Percentiles rank a stretch among this genome's conserved stretches.
phyloP scores from a whole-genome alignment of 2,113 vertebrate genomes.

The Callithrix jacchus region DNA sequence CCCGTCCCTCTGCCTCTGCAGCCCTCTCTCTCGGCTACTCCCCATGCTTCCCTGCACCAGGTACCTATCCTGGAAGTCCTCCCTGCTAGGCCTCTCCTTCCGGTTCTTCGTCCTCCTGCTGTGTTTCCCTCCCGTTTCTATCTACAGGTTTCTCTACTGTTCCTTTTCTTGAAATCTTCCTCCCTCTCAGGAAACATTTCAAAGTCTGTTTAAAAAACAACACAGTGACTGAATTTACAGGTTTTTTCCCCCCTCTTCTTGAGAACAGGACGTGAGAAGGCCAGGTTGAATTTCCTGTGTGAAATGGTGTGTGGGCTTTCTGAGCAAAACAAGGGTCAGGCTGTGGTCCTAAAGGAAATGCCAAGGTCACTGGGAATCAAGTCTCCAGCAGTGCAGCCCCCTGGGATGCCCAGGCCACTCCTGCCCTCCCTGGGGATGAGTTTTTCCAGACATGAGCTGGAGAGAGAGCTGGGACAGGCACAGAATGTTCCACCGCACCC shows the following conservation, averaged over 20 bases:
- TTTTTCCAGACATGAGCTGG: not conserved
- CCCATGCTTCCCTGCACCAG: no score
- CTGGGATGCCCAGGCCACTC: not conserved
- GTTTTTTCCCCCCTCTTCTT: slow-evolving; percentile 44
- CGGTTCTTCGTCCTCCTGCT: not conserved
- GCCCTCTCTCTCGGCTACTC: no score
- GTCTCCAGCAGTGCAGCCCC: not conserved
- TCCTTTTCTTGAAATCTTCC: slow-evolving; percentile 35
- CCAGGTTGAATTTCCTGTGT: slow-evolving; percentile 77
- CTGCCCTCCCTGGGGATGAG: not conserved
- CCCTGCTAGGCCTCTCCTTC: not conserved
- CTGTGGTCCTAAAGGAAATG: slow-evolving; percentile 56
- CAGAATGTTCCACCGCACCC: slow-evolving; percentile 37
- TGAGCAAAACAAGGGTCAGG: slow-evolving; percentile 76
- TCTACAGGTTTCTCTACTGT: not conserved
- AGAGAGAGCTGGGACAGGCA: not conserved
- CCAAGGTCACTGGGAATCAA: slow-evolving; percentile 42
- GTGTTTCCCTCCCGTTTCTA: not conserved
- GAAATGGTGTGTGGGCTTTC: slow-evolving; percentile 71
- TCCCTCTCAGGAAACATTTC: slow-evolving; percentile 69
- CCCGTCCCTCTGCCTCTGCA: accelerated
- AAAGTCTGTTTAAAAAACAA: slow-evolving; percentile 73
- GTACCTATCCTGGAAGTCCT: not conserved
- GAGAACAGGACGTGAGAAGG: slow-evolving; percentile 77
- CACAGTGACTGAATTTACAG: slow-evolving; percentile 43